phyloP scores from a whole-genome alignment of 1,140 invertebrate genomes.

The Papilio helenus region DNA sequence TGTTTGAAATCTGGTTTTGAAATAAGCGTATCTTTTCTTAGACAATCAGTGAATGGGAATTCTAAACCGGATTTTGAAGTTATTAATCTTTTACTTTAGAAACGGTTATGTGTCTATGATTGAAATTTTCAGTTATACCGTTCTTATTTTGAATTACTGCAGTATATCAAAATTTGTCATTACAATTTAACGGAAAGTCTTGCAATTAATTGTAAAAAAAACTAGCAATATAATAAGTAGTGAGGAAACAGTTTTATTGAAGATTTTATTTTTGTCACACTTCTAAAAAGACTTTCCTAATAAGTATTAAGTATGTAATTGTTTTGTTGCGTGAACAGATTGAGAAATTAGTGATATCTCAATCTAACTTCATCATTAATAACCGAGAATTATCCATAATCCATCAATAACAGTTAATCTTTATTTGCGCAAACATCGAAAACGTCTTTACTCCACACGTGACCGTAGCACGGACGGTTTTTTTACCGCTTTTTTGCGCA shows the following conservation, averaged over 20 bases:
- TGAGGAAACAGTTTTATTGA: too few species aligned
- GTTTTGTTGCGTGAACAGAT: conserved; percentile 52
- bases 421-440: conserved; percentile 43
- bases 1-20: conserved; percentile 72
- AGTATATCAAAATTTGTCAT: too few species aligned
- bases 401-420: conserved; percentile 64
- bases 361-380: conserved; percentile 54
- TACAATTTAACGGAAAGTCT: too few species aligned
- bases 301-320: too few species aligned
- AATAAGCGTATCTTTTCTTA: conserved; percentile 69
- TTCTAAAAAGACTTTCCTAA: too few species aligned
- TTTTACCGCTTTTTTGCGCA: conserved; percentile 44
- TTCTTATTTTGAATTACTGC: neutral
- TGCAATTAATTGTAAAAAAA: too few species aligned
- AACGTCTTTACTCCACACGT: conserved; percentile 44
- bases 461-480: conserved; percentile 43
- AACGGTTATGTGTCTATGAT: conserved; percentile 32
- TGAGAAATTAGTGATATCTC: conserved; percentile 32
- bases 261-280: too few species aligned
- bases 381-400: conserved; percentile 53
- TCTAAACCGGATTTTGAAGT: conserved; percentile 29
- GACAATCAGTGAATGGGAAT: conserved; percentile 55
- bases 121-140: neutral
- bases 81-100: conserved; percentile 37
- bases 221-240: too few species aligned